Conservation (phyloP, 2,888 invertebrate species). For the Andrena trimmerana region DNA sequence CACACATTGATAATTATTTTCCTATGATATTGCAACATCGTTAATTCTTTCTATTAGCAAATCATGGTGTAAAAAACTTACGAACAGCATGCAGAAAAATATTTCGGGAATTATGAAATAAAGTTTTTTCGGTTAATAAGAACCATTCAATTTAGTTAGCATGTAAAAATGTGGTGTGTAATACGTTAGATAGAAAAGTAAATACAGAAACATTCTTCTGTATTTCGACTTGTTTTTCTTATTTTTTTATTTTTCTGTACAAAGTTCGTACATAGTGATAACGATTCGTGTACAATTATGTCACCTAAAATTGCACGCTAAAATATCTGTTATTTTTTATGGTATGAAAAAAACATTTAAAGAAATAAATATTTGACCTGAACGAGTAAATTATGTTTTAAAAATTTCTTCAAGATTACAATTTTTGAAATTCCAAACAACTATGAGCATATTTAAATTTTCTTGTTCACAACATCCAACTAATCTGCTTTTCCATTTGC, state of each 20-base stretch:
- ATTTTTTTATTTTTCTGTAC: not conserved
- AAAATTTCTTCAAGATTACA: slow-evolving; percentile 1
- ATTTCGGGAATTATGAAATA: not conserved
- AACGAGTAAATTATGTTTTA: not conserved
- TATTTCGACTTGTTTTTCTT: not conserved
- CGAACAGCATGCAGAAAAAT: not conserved
- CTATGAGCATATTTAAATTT: not conserved
- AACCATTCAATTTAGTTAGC: slow-evolving; percentile 1
- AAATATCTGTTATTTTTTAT: not conserved
- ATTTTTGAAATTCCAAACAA: not conserved
- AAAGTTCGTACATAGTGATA: not conserved
- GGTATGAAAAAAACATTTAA: not conserved
- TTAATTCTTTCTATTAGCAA: not conserved
- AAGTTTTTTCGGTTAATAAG: slow-evolving; percentile 13
- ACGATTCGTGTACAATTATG: not conserved
- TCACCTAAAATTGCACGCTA: not conserved
- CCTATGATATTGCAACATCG: not conserved
- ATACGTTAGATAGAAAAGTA: slow-evolving; percentile 7
- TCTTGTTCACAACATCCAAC: not conserved
- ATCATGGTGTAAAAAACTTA: not conserved
- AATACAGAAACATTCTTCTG: slow-evolving; percentile 20
- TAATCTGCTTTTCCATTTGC: not conserved
- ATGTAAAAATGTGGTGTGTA: slow-evolving; percentile 1
- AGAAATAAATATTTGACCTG: not conserved
- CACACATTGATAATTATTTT: not conserved